These are phyloP conservation scores for Epirrita christyi DNA, from an alignment of 2,888 invertebrate species.

Conservation along the genomic window DNA sequence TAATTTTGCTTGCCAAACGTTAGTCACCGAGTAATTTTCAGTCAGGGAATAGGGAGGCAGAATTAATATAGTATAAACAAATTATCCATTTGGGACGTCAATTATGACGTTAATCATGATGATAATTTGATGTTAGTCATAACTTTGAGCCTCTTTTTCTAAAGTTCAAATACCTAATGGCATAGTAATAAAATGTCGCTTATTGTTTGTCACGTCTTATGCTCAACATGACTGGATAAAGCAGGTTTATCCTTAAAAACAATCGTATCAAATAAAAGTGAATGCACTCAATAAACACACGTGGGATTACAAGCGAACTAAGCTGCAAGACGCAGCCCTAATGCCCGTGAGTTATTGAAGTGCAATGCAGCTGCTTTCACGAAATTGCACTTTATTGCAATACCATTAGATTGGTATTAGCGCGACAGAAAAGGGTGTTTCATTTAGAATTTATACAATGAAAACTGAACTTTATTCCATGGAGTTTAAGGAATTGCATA, in stretches of 20 bases:
- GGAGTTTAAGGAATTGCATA: constrained; percentile 19
- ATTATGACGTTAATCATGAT: no score
- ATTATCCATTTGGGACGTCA: no score
- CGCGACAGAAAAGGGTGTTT: constrained; percentile 15
- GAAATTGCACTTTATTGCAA: constrained; percentile 25
- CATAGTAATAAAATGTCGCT: no score
- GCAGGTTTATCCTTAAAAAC: not conserved
- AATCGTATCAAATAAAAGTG: constrained; percentile 5
- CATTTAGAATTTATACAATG: not conserved
- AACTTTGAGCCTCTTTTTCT: no score
- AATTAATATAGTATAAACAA: no score
- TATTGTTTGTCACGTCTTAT: not conserved
- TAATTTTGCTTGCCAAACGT: no score
- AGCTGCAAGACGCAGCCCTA: constrained; percentile 29
- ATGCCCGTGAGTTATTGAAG: constrained; percentile 18
- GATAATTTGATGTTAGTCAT: no score
- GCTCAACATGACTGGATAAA: not conserved
- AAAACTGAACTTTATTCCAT: constrained; percentile 12
- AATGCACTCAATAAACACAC: constrained; percentile 1
- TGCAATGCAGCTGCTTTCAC: constrained; percentile 22
- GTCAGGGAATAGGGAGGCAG: no score
- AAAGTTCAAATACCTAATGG: no score
- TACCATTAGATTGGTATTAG: constrained; percentile 22
- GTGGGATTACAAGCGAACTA: constrained; percentile 14
- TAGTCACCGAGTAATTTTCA: no score